Evolutionary conservation across 2,888 invertebrate species (phyloP).

Genomic region (Tinea semifulvella): DNA sequence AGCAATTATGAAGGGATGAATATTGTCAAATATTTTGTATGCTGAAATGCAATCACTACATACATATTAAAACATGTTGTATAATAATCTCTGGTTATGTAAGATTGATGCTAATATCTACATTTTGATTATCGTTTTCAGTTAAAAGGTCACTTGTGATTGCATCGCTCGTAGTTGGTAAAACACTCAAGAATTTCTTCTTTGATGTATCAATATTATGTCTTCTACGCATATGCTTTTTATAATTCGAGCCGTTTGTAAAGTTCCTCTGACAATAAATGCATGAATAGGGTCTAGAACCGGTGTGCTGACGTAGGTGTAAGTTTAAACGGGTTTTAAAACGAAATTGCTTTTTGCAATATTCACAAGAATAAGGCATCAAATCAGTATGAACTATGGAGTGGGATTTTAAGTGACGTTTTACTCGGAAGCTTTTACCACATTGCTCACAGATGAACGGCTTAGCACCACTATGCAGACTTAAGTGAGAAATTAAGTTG

Average conservation of each 20-base stretch:
- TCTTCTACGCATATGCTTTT: slow-evolving; percentile 56
- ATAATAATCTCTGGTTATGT: too few species aligned
- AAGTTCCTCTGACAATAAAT: slow-evolving; percentile 49
- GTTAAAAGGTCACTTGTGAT: too few species aligned
- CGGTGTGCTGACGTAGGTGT: slow-evolving; percentile 55
- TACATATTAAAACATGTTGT: too few species aligned
- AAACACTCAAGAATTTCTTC: slow-evolving; percentile 27
- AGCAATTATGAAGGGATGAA: too few species aligned
- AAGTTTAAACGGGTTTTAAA: slow-evolving; percentile 54
- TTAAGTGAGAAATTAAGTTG: slow-evolving; percentile 48
- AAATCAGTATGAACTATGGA: slow-evolving; percentile 56
- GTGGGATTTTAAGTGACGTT: slow-evolving; percentile 56
- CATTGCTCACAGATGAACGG: slow-evolving; percentile 59
- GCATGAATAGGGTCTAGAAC: slow-evolving; percentile 54
- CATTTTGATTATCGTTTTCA: too few species aligned
- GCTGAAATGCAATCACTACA: too few species aligned
- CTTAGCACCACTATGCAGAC: slow-evolving; percentile 46
- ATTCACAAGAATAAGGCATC: slow-evolving; percentile 50
- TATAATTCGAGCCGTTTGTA: slow-evolving; percentile 57
- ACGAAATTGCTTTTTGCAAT: slow-evolving; percentile 52
- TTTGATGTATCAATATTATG: slow-evolving; percentile 52
- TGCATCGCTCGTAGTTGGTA: too few species aligned
- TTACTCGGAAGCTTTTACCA: slow-evolving; percentile 51
- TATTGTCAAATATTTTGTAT: too few species aligned
- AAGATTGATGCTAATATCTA: too few species aligned